phyloP scores from a whole-genome alignment of 2,888 invertebrate genomes.

The Idaea aversata region DNA sequence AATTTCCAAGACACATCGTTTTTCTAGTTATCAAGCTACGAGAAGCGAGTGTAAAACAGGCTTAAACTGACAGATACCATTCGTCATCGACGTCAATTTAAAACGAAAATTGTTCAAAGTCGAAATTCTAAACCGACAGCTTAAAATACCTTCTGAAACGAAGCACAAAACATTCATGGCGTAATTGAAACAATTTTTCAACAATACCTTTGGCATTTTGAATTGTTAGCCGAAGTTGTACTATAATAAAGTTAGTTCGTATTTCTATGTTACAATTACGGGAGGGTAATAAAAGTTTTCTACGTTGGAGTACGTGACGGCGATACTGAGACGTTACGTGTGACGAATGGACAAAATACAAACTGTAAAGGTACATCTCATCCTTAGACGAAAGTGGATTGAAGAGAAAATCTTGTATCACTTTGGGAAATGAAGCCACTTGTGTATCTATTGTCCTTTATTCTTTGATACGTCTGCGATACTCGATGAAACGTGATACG shows the following conservation, averaged over 20 bases:
- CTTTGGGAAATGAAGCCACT: conserved; percentile 57
- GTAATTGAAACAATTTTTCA: conserved; percentile 29
- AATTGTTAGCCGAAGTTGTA: conserved; percentile 31
- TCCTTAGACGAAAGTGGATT: conserved; percentile 49
- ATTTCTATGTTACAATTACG: conserved; percentile 61
- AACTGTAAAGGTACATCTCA: conserved; percentile 29
- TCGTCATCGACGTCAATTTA: conserved; percentile 57
- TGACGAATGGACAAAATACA: conserved; percentile 61
- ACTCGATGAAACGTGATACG: conserved; percentile 39
- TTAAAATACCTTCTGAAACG: conserved; percentile 26
- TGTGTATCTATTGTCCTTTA: conserved; percentile 47
- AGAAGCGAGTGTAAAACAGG: background rate
- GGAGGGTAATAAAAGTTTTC: conserved; percentile 64
- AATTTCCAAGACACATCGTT: too few relatives aligned
- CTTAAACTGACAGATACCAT: conserved; percentile 52
- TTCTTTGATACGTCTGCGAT: conserved; percentile 40
- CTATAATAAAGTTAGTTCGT: conserved; percentile 39
- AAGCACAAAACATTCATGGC: conserved; percentile 22
- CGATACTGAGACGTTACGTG: conserved; percentile 65
- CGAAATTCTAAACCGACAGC: conserved; percentile 38
- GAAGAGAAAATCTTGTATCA: conserved; percentile 53
- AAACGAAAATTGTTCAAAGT: conserved; percentile 45
- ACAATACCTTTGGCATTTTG: conserved; percentile 28
- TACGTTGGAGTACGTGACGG: conserved; percentile 58
- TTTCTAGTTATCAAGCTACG: too few relatives aligned